Conservation (phyloP, 2,113 vertebrate genomes). For the Pituophis catenifer region DNA sequence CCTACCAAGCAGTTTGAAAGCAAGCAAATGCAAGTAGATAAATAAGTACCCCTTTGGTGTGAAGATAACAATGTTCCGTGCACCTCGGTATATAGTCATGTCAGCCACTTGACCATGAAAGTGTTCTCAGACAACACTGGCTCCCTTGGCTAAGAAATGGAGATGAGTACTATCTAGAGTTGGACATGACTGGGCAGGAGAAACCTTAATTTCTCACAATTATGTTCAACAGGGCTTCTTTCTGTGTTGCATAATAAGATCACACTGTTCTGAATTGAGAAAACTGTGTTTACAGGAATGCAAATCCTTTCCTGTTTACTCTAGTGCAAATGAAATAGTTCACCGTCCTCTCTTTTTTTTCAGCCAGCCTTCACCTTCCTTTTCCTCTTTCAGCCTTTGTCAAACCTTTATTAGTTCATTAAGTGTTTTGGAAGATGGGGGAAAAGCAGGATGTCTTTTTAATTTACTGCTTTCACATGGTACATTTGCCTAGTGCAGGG, state of each 20-base stretch:
- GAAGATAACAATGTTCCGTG: not conserved
- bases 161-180: not conserved
- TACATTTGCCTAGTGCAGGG: slow-evolving; percentile 26
- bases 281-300: slow-evolving; percentile 9
- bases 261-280: not conserved
- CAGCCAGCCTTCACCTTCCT: not conserved
- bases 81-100: not conserved
- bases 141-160: not conserved
- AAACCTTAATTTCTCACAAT: not conserved
- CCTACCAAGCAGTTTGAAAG: not conserved
- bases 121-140: not conserved
- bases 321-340: slow-evolving; percentile 11
- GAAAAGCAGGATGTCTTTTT: not conserved
- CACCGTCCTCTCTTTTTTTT: not conserved
- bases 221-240: not conserved
- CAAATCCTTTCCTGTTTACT: slow-evolving; percentile 5
- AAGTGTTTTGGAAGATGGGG: slow-evolving; percentile 16
- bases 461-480: slow-evolving; percentile 35
- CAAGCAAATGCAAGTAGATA: not conserved
- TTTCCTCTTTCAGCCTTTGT: slow-evolving; percentile 11
- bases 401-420: slow-evolving; percentile 15
- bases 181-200: not conserved
- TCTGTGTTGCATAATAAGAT: not conserved
- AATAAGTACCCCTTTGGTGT: not conserved
- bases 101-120: not conserved